These are phyloP conservation scores for Rhabdophis nuchalis DNA, from an alignment of 2,797 vertebrate genomes.

Conservation along the genomic window DNA sequence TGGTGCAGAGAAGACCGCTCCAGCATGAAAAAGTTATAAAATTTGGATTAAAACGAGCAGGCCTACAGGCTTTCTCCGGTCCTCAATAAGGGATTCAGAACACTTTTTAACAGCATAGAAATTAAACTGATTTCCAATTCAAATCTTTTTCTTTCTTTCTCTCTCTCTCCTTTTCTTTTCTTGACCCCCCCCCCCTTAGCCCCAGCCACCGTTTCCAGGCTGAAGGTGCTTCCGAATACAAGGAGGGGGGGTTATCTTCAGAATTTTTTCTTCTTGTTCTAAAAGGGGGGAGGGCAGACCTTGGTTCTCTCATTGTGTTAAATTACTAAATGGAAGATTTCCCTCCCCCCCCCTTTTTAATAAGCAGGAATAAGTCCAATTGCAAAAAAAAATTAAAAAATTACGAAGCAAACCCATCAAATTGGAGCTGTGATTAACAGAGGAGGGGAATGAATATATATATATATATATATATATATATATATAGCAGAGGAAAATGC, in stretches of 20 bases:
- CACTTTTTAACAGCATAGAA: conserved; percentile 76
- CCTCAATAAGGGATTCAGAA: conserved; percentile 76
- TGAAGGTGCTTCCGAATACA: conserved; percentile 89
- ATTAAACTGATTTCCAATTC: conserved; percentile 85
- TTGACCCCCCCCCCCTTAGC: conserved; percentile 58
- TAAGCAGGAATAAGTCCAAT: conserved; percentile 99
- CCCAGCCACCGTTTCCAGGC: conserved; percentile 64
- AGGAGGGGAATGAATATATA: conserved; percentile 44
- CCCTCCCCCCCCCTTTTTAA: conserved; percentile 54
- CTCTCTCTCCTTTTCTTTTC: conserved; percentile 58
- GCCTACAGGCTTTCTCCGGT: conserved; percentile 73
- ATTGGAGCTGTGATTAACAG: conserved; percentile 97
- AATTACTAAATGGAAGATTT: conserved; percentile 98
- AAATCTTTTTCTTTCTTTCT: conserved; percentile 70
- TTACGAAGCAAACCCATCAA: conserved; percentile 81
- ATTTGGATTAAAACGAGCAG: conserved; percentile 78
- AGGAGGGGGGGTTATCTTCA: conserved; percentile 81
- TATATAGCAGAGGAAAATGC: conserved; percentile 91
- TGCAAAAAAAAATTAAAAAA: conserved; percentile 60
- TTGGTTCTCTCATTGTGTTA: conserved; percentile 92
- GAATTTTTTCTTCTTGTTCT: conserved; percentile 64
- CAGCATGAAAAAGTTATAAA: conserved; percentile 74
- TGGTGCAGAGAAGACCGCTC: background rate
- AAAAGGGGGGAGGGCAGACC: conserved; percentile 54
- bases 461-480: background rate